Evolutionary conservation across 2,797 vertebrate species (phyloP).

Genomic region (Cichlasoma orientale): DNA sequence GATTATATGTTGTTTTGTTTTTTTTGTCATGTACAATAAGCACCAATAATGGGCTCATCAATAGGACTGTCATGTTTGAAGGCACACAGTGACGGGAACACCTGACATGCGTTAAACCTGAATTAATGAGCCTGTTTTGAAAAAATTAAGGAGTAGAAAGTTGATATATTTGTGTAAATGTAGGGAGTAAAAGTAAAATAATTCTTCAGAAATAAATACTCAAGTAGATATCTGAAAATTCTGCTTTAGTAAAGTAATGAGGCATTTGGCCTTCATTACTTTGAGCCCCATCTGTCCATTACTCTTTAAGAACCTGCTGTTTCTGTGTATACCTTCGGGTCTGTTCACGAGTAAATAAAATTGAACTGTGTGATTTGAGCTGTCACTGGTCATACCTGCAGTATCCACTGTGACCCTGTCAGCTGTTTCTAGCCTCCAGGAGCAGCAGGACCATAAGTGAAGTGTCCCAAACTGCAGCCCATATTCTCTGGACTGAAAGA

Average conservation of each 20-base stretch:
- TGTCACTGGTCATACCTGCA: constrained; percentile 36
- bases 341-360: constrained; percentile 1
- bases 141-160: neutral
- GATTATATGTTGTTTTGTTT: no score
- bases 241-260: neutral
- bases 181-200: neutral
- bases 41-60: no score
- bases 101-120: neutral
- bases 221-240: neutral
- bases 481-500: constrained; percentile 18
- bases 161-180: neutral
- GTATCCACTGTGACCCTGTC: constrained; percentile 17
- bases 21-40: no score
- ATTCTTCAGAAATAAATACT: neutral
- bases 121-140: neutral
- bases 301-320: constrained; percentile 6
- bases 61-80: neutral
- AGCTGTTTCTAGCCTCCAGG: constrained; percentile 23
- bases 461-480: constrained; percentile 16
- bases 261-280: neutral
- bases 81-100: neutral
- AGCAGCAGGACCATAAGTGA: constrained; percentile 14
- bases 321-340: neutral
- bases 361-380: constrained; percentile 17
- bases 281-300: no score